Evolutionary conservation across 2,888 invertebrate genomes (phyloP), one percentile per base, ranked within the genome.

Genomic region (Leptinotarsa rubiginosa): DNA sequence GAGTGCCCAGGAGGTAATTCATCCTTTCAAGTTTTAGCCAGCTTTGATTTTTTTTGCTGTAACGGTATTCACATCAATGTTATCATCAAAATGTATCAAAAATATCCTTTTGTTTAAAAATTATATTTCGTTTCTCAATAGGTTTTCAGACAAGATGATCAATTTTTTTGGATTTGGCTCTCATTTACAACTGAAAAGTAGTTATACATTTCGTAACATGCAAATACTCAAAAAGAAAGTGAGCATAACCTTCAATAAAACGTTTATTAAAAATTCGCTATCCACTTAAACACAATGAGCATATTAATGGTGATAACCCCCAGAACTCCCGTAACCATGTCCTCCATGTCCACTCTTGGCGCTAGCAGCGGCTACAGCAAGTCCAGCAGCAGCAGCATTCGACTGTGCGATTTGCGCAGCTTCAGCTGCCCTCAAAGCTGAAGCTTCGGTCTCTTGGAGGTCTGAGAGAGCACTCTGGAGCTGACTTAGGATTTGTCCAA

Each of bases 321-420:
- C 64, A 4, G 78, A 77, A 56, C 79, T 79, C n/a, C 79, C 79
- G 13, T 65, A 54, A 15, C 65, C 49, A 41, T 56, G 22, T 56
- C 56, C 50, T 3, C 50, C 68, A n/a, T 70, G 67, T 22, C 49
- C 68, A 49, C 70, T 56, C 31, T 77, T 77, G 4, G 80, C 79
- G 50, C 81, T 80, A 50, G 81, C 81, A 56, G 78, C 80, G 15
- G 80, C 80, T 3, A 81, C 80, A 7, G 80, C 80, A 5, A 78
- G 77, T 13, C 80, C 81, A 16, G 81, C 93, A 41, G 91, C 92
- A 0, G 92, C 92, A 0, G 93, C 93, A 84, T 93, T 93, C 54
- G 91, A 91, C 80, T 93, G 93, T 0, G 93, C 93, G 76, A 91
- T 90, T 80, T 92, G 92, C 0, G 93, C 94, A 1, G 92, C 89